Conservation (phyloP, 2,888 invertebrate species). For the Euproctis similis region DNA sequence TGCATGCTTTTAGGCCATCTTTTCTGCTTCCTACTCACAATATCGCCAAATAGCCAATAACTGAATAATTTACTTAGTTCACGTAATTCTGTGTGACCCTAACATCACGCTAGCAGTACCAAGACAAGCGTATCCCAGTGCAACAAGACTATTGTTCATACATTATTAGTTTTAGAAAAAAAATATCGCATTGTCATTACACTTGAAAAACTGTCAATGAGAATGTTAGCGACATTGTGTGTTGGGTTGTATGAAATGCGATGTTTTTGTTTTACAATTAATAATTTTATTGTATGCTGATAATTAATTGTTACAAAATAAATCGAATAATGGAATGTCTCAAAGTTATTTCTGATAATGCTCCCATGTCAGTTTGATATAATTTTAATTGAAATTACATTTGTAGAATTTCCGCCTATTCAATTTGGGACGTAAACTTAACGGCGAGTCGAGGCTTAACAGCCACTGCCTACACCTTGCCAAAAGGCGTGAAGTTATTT, state of each 20-base stretch:
- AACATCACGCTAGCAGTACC: slow-evolving; percentile 2
- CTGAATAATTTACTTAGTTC: background rate
- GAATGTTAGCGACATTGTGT: slow-evolving; percentile 24
- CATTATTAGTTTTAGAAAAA: slow-evolving; percentile 19
- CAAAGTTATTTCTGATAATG: too few relatives aligned
- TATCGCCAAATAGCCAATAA: too few relatives aligned
- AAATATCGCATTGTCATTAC: slow-evolving; percentile 25
- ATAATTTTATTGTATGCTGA: slow-evolving; percentile 17
- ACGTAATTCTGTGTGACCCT: slow-evolving; percentile 8
- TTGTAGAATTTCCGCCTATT: too few relatives aligned
- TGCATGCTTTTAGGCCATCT: too few relatives aligned
- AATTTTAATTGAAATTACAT: too few relatives aligned
- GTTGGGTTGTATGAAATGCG: slow-evolving; percentile 12
- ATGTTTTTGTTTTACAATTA: slow-evolving; percentile 14
- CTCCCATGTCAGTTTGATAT: too few relatives aligned
- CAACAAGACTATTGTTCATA: slow-evolving; percentile 20
- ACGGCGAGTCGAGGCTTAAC: too few relatives aligned
- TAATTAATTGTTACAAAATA: slow-evolving; percentile 6
- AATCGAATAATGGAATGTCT: too few relatives aligned
- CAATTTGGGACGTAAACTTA: too few relatives aligned
- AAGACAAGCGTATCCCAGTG: slow-evolving; percentile 12
- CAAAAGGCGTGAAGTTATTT: too few relatives aligned
- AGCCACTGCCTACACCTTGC: too few relatives aligned
- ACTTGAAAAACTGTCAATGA: slow-evolving; percentile 22
- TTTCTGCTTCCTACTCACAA: too few relatives aligned